Conservation (phyloP, 2,113 vertebrate species). For the Cranoglanis bouderius region DNA sequence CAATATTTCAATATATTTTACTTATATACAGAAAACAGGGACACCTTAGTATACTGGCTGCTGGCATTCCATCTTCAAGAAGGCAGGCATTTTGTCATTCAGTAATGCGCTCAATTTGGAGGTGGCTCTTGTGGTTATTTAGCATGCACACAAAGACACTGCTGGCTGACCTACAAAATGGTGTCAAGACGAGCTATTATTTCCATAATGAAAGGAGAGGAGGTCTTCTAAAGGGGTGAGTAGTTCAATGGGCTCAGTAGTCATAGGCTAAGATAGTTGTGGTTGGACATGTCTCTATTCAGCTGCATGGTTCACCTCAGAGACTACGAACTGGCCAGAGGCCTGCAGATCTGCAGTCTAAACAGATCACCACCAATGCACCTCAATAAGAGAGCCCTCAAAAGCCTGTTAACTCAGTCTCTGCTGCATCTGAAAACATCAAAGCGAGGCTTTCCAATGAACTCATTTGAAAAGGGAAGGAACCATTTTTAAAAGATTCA, state of each 20-base stretch:
- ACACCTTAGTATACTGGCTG: slow-evolving; percentile 92
- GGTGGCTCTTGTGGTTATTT: slow-evolving; percentile 68
- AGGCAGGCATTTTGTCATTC: slow-evolving; percentile 60
- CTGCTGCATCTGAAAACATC: slow-evolving; percentile 47
- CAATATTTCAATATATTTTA: slow-evolving; percentile 97
- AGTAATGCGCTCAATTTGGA: slow-evolving; percentile 68
- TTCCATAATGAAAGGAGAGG: slow-evolving; percentile 72
- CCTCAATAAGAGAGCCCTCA: slow-evolving; percentile 49
- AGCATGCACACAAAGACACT: slow-evolving; percentile 69
- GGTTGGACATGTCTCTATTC: slow-evolving; percentile 70
- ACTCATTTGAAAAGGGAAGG: background rate
- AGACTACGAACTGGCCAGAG: slow-evolving; percentile 65
- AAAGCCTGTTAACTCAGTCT: slow-evolving; percentile 63
- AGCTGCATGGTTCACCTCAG: slow-evolving; percentile 64
- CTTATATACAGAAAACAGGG: slow-evolving; percentile 83
- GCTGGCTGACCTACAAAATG: slow-evolving; percentile 78
- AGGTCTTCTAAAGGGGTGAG: slow-evolving; percentile 75
- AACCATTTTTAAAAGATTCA: background rate
- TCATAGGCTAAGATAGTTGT: slow-evolving; percentile 61
- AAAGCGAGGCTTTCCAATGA: slow-evolving; percentile 50
- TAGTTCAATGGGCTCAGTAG: slow-evolving; percentile 69
- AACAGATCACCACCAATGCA: slow-evolving; percentile 55
- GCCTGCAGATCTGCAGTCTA: slow-evolving; percentile 55
- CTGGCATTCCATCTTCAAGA: slow-evolving; percentile 74
- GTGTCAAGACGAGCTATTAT: slow-evolving; percentile 76